Evolutionary conservation across 2,888 invertebrate species (phyloP).

Genomic region (Acanthosepion pharaonis): DNA sequence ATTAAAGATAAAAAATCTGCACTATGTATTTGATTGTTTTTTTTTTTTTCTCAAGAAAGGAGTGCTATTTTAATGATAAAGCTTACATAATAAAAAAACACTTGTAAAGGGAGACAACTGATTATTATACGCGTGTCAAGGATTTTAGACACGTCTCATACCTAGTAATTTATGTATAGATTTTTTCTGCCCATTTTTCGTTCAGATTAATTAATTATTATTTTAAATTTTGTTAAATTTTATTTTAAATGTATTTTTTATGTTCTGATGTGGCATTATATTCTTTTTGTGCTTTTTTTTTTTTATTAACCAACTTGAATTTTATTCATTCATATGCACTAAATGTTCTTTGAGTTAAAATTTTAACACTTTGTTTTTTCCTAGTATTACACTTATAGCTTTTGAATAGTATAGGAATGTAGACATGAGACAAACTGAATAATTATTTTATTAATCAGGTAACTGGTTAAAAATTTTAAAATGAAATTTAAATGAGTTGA

Average conservation of each 20-base stretch:
- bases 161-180: neutral
- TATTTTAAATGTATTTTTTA: neutral
- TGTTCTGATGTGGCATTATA: neutral
- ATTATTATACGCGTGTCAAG: neutral
- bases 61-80: neutral
- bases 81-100: neutral
- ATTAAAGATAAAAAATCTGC: too few relatives aligned
- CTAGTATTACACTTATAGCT: too few relatives aligned
- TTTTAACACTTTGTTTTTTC: neutral
- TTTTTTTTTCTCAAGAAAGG: too few relatives aligned
- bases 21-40: too few relatives aligned
- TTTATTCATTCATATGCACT: neutral
- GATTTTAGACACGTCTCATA: neutral
- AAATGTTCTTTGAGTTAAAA: neutral
- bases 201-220: neutral
- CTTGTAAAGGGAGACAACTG: neutral
- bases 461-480: too few relatives aligned
- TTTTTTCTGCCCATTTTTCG: neutral
- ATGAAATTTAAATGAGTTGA: too few relatives aligned
- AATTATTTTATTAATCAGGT: too few relatives aligned
- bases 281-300: neutral
- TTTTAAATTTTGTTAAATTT: too few relatives aligned
- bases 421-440: too few relatives aligned
- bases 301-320: neutral
- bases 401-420: too few relatives aligned